Percentiles rank a stretch among this genome's conserved stretches.
Evolutionary conservation across 64 coral and sea anemone species (phyloP).

Genomic region (Platygyra sinensis): DNA sequence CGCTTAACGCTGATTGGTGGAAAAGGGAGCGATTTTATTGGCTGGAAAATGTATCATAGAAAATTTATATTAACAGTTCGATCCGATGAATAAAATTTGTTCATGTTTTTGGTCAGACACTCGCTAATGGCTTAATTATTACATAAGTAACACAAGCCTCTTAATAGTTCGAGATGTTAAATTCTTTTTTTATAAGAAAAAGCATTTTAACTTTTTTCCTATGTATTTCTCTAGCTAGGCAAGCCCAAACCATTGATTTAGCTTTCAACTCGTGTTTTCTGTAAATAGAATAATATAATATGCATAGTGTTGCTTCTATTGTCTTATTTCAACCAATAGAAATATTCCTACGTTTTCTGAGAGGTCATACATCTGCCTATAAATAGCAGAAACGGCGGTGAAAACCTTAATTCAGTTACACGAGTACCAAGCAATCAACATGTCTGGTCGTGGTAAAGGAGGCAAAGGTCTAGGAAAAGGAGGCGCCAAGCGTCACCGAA

Average conservation of each 20-base stretch:
- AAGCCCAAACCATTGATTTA: too few species aligned
- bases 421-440: not conserved
- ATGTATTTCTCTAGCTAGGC: too few species aligned
- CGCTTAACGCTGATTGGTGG: not conserved
- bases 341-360: not conserved
- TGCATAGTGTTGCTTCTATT: too few species aligned
- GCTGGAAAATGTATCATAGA: not conserved
- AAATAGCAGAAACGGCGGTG: not conserved
- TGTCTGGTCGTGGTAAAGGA: too few species aligned
- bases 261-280: too few species aligned
- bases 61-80: not conserved
- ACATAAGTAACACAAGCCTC: not conserved
- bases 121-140: too few species aligned
- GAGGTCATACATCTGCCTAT: constrained; percentile 4
- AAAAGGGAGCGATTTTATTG: not conserved
- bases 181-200: too few species aligned
- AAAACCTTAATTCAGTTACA: not conserved
- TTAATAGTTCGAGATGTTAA: too few species aligned
- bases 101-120: not conserved
- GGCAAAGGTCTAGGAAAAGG: too few species aligned
- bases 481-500: constrained; percentile 72
- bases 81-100: not conserved
- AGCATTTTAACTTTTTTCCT: too few species aligned
- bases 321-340: not conserved
- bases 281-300: too few species aligned